These are phyloP conservation scores for Microctonus aethiopoides DNA, from an alignment of 2,888 invertebrate species.

Conservation along the genomic window DNA sequence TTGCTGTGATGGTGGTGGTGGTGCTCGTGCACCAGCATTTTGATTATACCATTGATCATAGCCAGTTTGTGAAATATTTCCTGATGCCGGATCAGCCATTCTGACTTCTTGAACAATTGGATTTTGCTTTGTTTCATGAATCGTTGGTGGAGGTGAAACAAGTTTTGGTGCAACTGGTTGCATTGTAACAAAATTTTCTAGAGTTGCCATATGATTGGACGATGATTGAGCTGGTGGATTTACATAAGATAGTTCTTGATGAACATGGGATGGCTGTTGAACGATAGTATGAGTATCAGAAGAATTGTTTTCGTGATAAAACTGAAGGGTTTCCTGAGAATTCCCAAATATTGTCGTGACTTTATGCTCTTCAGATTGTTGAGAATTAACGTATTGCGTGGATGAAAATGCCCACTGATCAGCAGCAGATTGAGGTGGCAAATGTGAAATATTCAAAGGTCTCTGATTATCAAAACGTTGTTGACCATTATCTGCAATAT, in stretches of 20 bases:
- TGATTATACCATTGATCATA: slow-evolving; percentile 65
- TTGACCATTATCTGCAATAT: slow-evolving; percentile 43
- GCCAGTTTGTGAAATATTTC: slow-evolving; percentile 44
- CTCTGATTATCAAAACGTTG: slow-evolving; percentile 42
- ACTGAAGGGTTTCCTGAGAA: not conserved
- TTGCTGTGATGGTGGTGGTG: slow-evolving; percentile 42
- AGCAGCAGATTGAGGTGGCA: slow-evolving; percentile 1
- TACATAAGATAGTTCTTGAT: slow-evolving; percentile 8
- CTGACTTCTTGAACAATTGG: not conserved
- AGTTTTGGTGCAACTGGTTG: not conserved
- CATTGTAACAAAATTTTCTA: not conserved
- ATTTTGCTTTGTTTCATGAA: slow-evolving; percentile 27
- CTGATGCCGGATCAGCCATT: slow-evolving; percentile 6
- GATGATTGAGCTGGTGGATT: not conserved
- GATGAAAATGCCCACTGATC: not conserved
- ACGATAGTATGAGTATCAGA: not conserved
- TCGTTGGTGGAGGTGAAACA: not conserved
- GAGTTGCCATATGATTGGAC: not conserved
- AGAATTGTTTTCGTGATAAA: not conserved
- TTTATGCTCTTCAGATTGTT: not conserved
- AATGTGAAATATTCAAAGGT: slow-evolving; percentile 31
- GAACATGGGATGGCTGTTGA: not conserved
- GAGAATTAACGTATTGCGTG: not conserved
- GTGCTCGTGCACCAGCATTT: slow-evolving; percentile 43
- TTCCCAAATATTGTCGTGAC: no score